Base-by-base conservation (phyloP, 2,797 vertebrate genomes). In the Synaphobranchus kaupii region DNA sequence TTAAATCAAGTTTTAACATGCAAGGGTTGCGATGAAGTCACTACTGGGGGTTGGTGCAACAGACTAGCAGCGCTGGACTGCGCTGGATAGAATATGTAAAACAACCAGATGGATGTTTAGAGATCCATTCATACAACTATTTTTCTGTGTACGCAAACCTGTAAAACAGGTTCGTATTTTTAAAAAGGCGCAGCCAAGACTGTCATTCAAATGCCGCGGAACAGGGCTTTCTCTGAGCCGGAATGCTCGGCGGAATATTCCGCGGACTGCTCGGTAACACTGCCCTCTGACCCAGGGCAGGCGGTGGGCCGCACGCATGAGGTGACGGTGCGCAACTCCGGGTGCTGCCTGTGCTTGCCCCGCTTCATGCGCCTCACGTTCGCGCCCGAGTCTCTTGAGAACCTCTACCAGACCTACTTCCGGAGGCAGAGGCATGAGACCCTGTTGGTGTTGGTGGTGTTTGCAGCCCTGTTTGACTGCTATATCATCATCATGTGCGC, bases 361-460 rank as follows among this genome's bases (percentile, higher is more conserved):
- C 93, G 91, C 1, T 95, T 96, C 9, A 94, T 97, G 94, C 96
- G 95, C 22, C 94, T 98, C 71, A 96, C 96, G 54, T 99, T 99
- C 39, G 89, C 95, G 0, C 98, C 98, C 0, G 97, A 97, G 0
- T 98, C 98, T 0, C 39, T 99, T 91, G 98, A 99, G 93, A 95
- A 95, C 85, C 96, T 98, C 81, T 99, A 99, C 91, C 98, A 99
- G 94, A 96, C 93, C 25, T 99, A 99, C 90, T 99, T 99, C 93
- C 95, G 97, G 0, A 94, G 97, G 1, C 98, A 98, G 92, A 96
- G 98, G 56, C 97, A 97, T 0, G 98, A 98, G 39, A 98, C 97
- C 25, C 92, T 99, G 80, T 93, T 95, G 84, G 96, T 98, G 44
- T 85, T 99, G 89, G 95, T 95, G 90, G 93, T 95, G 20, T 98